Base-by-base conservation (phyloP, 2,888 invertebrate species). In the Callimorpha dominula region DNA sequence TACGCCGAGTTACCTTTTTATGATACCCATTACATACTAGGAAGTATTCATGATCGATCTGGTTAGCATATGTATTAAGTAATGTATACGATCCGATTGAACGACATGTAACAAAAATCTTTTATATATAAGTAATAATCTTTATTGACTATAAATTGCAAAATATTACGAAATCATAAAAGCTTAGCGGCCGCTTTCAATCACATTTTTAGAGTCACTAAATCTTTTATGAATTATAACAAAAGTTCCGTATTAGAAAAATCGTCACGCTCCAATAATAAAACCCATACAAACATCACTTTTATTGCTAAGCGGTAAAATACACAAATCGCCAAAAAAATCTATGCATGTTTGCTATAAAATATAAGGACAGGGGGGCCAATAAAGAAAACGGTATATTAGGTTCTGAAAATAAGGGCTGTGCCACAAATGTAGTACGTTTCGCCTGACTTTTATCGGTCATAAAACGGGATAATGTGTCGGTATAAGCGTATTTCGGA, bases 391-490 rank as follows among this genome's bases (percentile, higher is more conserved):
- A 88, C 84, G 89, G 90, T 93, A 92, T 93, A 93, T 94, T 93
- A 93, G 93, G 90, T 91, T 91, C 93, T 90, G 93, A 91, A 94
- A 93, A 93, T 94, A 94, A 95, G 93, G 94, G 93, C 92, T 90
- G 89, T 74, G 86, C 92, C 92, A 91, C 94, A 95, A 95, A 94
- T 92, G 92, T 93, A 94, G 92, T 94, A 92, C 92, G 92, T 94
- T 93, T 86, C 86, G 87, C 83, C 90, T 93, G 95, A 95, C 95
- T 94, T 95, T 95, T 95, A 95, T 95, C 90, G 95, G 92, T 95
- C 90, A 94, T 95, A 95, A 95, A 95, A 91, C 89, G 91, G 94
- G 92, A 94, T 95, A 95, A 95, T 95, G 94, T 93, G 93, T 91
- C 87, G 92, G 93, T 89, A 93, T 92, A 91, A 93, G 92, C 93